Evolutionary conservation across 2,888 invertebrate species (phyloP).

Genomic region (Cryptocephalus primarius): DNA sequence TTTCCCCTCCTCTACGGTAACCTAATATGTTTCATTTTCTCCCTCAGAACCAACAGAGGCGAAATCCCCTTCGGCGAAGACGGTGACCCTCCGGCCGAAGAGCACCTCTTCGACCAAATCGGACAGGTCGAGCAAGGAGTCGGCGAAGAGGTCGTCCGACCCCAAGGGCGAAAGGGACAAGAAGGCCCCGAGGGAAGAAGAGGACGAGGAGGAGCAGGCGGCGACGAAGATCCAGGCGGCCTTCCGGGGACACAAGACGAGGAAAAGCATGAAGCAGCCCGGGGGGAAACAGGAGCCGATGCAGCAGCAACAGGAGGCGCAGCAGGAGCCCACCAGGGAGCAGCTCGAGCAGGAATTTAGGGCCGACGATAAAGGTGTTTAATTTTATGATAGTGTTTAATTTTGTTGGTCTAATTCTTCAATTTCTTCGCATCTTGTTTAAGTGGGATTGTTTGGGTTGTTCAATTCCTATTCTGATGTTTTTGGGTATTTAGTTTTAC

Average conservation of each 20-base stretch:
- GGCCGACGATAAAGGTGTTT: conserved; percentile 69
- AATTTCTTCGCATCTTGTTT: no score
- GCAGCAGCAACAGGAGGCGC: conserved; percentile 24
- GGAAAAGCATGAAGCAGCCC: conserved; percentile 62
- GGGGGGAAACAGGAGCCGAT: conserved; percentile 19
- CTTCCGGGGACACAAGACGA: conserved; percentile 72
- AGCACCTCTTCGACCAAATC: conserved; percentile 7
- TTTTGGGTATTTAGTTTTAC: no score
- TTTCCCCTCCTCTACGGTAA: no score
- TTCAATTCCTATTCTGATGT: no score
- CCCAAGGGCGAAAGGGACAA: conserved; percentile 1
- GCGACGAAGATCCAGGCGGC: conserved; percentile 84
- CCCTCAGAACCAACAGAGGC: conserved; percentile 20
- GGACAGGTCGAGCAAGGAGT: conserved; percentile 14
- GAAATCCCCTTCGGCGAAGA: conserved; percentile 30
- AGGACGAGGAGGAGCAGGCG: conserved; percentile 43
- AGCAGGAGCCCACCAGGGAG: conserved; percentile 49
- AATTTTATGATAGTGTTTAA: no score
- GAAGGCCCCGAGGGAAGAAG: conserved; percentile 9
- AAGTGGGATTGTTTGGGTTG: no score
- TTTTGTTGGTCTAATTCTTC: no score
- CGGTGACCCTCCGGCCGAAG: conserved; percentile 23
- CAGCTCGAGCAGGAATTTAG: conserved; percentile 70
- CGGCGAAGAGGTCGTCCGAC: conserved; percentile 2
- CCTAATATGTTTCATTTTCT: background rate